Evolutionary conservation across 2,113 vertebrate genomes (phyloP).

Genomic region (Hystrix cristata): DNA sequence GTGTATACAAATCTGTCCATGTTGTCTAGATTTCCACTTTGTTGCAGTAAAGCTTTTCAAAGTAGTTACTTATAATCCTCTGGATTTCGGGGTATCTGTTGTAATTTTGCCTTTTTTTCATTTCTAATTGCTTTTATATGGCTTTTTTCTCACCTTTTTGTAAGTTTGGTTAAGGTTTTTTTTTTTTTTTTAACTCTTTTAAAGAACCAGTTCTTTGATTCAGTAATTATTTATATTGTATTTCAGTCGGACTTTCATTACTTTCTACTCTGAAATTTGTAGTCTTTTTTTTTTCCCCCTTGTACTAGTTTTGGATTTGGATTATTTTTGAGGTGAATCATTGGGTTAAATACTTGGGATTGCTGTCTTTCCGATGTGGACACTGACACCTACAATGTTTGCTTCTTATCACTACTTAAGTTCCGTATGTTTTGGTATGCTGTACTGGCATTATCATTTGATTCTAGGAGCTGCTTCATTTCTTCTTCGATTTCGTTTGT

Average conservation of each 20-base stretch:
- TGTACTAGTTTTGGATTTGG: not conserved
- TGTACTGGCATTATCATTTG: not conserved
- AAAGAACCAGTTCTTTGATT: not conserved
- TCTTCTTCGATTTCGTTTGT: not conserved
- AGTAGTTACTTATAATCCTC: too few relatives aligned
- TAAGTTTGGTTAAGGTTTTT: not conserved
- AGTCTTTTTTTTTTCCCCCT: not conserved
- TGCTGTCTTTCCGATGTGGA: not conserved
- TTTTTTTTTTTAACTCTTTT: not conserved
- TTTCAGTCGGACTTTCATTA: not conserved
- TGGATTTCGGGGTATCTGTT: not conserved
- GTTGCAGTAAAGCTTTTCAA: not conserved
- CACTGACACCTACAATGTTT: not conserved
- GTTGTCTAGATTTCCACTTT: not conserved
- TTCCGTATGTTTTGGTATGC: not conserved
- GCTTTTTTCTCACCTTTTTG: not conserved
- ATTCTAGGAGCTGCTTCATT: not conserved
- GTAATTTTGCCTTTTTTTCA: not conserved
- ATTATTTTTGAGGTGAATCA: not conserved
- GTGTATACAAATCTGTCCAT: too few relatives aligned
- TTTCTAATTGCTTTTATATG: not conserved
- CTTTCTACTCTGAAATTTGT: not conserved
- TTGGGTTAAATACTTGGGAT: not conserved
- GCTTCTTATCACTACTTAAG: not conserved
- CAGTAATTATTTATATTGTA: not conserved